These are phyloP conservation scores for Falco rusticolus DNA, from an alignment of 2,797 vertebrate species.

Conservation along the genomic window DNA sequence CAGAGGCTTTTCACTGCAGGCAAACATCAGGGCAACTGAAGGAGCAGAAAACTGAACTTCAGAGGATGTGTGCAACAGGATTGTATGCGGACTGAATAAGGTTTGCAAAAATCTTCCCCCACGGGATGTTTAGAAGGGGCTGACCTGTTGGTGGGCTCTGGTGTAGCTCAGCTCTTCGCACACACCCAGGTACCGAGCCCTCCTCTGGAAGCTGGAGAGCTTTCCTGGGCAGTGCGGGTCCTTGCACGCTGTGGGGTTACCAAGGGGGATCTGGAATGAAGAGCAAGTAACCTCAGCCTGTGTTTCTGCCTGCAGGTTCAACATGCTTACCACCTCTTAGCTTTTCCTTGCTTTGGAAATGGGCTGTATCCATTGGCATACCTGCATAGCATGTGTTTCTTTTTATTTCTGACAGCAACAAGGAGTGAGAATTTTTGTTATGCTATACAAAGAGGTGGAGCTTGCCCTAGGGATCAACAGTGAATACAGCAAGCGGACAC, in stretches of 20 bases:
- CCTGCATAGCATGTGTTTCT: background rate
- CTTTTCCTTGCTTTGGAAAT: background rate
- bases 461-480: slow-evolving; percentile 96
- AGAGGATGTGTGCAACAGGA: background rate
- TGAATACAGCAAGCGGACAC: slow-evolving; percentile 91
- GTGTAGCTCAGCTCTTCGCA: background rate
- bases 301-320: background rate
- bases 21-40: background rate
- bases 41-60: background rate
- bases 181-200: background rate
- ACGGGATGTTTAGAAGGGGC: background rate
- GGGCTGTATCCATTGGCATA: background rate
- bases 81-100: background rate
- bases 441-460: slow-evolving; percentile 98
- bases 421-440: slow-evolving; percentile 91
- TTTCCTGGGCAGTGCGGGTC: background rate
- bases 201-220: background rate
- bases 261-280: background rate
- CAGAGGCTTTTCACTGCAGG: background rate
- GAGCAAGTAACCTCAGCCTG: background rate
- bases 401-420: slow-evolving; percentile 84
- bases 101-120: background rate
- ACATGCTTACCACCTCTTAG: background rate
- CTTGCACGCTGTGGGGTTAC: background rate
- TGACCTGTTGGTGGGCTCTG: background rate